phyloP scores from a whole-genome alignment of 2,113 vertebrate genomes.

The Lucifuga dentata region DNA sequence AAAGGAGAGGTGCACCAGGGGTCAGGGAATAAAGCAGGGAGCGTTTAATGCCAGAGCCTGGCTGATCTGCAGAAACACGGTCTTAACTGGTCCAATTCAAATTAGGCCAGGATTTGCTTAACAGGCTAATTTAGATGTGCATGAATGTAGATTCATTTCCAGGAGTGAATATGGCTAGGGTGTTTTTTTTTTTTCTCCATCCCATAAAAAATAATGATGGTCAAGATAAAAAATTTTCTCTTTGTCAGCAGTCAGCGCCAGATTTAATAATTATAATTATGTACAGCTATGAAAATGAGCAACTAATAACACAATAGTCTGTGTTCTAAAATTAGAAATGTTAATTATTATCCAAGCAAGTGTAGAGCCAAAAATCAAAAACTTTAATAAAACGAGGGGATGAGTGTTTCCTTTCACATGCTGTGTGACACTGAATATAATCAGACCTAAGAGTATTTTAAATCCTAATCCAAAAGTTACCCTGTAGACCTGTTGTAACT shows the following conservation, averaged over 20 bases:
- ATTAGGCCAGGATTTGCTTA: conserved; percentile 96
- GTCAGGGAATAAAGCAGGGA: conserved; percentile 96
- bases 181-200: conserved; percentile 54
- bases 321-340: conserved; percentile 14
- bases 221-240: conserved; percentile 91
- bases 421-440: conserved; percentile 21
- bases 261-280: conserved; percentile 54
- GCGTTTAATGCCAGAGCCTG: conserved; percentile 94
- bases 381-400: conserved; percentile 10
- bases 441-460: conserved; percentile 16
- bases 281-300: conserved; percentile 36
- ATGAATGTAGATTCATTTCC: conserved; percentile 95
- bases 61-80: conserved; percentile 94
- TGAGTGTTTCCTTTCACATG: conserved; percentile 26
- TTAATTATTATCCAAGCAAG: background rate
- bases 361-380: too few relatives aligned
- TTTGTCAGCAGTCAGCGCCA: conserved; percentile 65
- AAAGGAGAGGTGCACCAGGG: conserved; percentile 93
- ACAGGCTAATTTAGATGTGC: conserved; percentile 97
- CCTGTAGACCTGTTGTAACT: conserved; percentile 14
- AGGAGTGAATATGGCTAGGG: conserved; percentile 89
- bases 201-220: conserved; percentile 84
- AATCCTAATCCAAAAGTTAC: conserved; percentile 21
- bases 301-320: conserved; percentile 12
- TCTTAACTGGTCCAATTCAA: conserved; percentile 97